phyloP scores from a whole-genome alignment of 1,140 invertebrate species.

The Fopius arisanus region DNA sequence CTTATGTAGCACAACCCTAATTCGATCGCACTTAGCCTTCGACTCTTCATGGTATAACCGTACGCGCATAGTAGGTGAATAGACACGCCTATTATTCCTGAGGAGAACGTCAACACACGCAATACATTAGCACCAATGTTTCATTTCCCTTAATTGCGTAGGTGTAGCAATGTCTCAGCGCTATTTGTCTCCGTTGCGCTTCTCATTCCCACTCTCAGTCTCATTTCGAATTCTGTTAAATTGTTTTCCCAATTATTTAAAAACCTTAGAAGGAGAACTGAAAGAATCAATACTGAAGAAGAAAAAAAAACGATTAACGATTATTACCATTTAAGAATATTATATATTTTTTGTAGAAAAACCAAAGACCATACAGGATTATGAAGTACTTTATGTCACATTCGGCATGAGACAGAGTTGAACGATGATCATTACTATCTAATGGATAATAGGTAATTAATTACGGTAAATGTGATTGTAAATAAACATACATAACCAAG shows the following conservation, averaged over 20 bases:
- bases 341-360: conserved; percentile 57
- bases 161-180: neutral
- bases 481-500: conserved; percentile 4
- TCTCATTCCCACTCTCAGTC: neutral
- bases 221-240: neutral
- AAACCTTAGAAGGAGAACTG: neutral
- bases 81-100: neutral
- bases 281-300: neutral
- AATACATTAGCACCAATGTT: conserved; percentile 1
- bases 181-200: neutral
- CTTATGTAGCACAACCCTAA: neutral
- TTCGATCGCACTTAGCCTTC: neutral
- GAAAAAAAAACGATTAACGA: neutral
- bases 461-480: neutral
- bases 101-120: neutral
- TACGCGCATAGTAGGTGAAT: neutral
- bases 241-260: neutral
- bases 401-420: conserved; percentile 14
- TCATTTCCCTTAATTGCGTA: neutral
- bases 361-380: conserved; percentile 50
- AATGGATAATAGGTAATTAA: neutral
- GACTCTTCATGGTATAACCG: neutral
- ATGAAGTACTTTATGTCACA: conserved; percentile 16
- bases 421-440: neutral
- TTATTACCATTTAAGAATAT: conserved; percentile 45